A percentile compares a stretch with the other conserved stretches of the same genome.
Conservation (phyloP, 2,888 invertebrate species). For the Pheosia tremula region DNA sequence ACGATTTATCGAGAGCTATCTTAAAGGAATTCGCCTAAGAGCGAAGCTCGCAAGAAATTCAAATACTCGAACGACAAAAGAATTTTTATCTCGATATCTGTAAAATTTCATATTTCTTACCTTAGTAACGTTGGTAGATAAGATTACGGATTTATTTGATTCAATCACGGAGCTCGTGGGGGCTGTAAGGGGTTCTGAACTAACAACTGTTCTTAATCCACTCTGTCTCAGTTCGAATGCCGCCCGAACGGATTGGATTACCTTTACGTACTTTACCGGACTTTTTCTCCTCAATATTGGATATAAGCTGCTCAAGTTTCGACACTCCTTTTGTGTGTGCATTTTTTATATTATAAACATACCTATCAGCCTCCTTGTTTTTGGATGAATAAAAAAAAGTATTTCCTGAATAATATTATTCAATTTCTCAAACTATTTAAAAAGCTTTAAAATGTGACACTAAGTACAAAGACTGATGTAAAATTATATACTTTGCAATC, state of each 20-base stretch:
- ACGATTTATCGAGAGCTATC: slow-evolving; percentile 56
- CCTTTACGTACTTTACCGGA: slow-evolving; percentile 42
- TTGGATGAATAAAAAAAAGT: background rate
- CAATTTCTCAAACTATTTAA: too few species aligned
- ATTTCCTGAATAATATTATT: background rate
- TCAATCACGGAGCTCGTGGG: slow-evolving; percentile 41
- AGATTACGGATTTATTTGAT: slow-evolving; percentile 52
- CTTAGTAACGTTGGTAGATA: slow-evolving; percentile 36
- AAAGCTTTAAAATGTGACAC: too few species aligned
- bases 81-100: slow-evolving; percentile 64
- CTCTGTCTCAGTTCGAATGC: slow-evolving; percentile 43
- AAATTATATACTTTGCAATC: too few species aligned
- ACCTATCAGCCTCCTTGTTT: background rate
- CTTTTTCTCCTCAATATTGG: slow-evolving; percentile 43
- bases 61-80: slow-evolving; percentile 70
- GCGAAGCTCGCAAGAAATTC: slow-evolving; percentile 64
- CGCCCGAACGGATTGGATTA: slow-evolving; percentile 48
- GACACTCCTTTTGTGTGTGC: slow-evolving; percentile 25
- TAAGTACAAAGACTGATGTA: too few species aligned
- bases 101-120: slow-evolving; percentile 59
- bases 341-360: slow-evolving; percentile 7
- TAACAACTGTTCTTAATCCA: slow-evolving; percentile 49
- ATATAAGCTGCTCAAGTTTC: slow-evolving; percentile 35
- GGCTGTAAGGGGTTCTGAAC: slow-evolving; percentile 43
- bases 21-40: slow-evolving; percentile 66